phyloP scores from a whole-genome alignment of 1,140 invertebrate species.

The Drosophila santomea region DNA sequence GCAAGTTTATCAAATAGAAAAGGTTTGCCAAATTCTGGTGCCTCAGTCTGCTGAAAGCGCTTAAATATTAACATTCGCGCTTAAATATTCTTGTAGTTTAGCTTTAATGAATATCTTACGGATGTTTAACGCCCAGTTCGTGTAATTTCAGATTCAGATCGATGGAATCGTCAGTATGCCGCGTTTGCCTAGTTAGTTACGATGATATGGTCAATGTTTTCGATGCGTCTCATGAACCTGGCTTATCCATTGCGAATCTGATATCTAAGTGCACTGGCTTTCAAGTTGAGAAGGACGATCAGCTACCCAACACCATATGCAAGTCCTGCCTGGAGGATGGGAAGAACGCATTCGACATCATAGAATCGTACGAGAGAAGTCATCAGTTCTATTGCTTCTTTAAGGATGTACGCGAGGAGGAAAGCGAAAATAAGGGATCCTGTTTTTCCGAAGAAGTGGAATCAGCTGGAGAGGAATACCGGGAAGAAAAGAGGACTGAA shows the following conservation, averaged over 20 bases:
- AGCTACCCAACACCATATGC: background rate
- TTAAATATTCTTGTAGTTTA: too few species aligned
- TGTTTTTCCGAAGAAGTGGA: background rate
- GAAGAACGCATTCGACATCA: background rate
- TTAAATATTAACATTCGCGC: too few species aligned
- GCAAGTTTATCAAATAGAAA: too few species aligned
- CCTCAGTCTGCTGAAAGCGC: too few species aligned
- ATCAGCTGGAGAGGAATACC: too few species aligned
- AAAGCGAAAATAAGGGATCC: background rate
- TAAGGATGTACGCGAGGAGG: background rate
- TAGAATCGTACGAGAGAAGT: slow-evolving; percentile 1
- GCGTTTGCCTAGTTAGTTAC: background rate
- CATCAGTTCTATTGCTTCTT: background rate
- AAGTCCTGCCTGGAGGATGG: background rate
- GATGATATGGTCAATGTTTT: background rate
- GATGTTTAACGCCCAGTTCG: background rate
- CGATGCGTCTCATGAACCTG: background rate
- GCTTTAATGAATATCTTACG: too few species aligned
- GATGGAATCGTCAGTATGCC: background rate
- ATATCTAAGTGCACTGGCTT: background rate
- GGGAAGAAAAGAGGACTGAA: too few species aligned
- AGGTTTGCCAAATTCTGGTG: too few species aligned
- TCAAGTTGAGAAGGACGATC: background rate
- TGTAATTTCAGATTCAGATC: background rate
- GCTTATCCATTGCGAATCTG: background rate